A percentile compares a stretch with the other conserved stretches of the same genome.
phyloP scores from a whole-genome alignment of 2,113 vertebrate species.

The Prunella himalayana region DNA sequence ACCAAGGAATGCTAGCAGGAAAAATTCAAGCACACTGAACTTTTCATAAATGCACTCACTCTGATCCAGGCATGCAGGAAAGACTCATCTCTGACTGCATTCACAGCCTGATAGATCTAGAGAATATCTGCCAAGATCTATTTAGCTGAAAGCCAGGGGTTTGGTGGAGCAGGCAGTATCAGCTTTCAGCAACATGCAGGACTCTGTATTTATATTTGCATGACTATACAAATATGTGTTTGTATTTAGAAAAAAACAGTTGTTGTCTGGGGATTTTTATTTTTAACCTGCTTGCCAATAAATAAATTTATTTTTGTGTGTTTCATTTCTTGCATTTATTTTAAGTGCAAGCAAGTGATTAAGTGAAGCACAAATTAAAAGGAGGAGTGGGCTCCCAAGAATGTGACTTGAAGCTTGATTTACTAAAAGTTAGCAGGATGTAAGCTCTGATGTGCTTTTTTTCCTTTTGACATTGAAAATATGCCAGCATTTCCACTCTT shows the following conservation, averaged over 20 bases:
- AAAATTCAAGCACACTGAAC: background rate
- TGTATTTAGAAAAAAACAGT: background rate
- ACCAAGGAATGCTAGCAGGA: background rate
- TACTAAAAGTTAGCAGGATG: background rate
- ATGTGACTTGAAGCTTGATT: background rate
- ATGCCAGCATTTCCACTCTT: background rate
- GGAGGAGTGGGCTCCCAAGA: background rate
- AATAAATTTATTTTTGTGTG: background rate
- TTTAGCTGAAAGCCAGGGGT: background rate
- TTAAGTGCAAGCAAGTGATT: background rate
- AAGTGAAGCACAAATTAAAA: background rate
- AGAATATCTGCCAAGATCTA: background rate
- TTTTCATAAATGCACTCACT: background rate
- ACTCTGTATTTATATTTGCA: background rate
- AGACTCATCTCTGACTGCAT: background rate
- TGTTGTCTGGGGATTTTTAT: background rate
- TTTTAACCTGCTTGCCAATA: background rate
- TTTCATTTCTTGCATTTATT: background rate
- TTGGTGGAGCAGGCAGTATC: background rate
- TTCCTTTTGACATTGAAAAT: background rate
- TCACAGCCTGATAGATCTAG: background rate
- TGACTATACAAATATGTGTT: background rate
- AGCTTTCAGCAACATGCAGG: background rate
- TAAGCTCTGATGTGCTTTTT: background rate
- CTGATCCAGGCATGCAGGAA: background rate